A percentile compares a stretch with the other conserved stretches of the same genome.
These are phyloP conservation scores for Pomatorhinus ruficollis DNA, from an alignment of 2,113 vertebrate species.

Conservation along the genomic window DNA sequence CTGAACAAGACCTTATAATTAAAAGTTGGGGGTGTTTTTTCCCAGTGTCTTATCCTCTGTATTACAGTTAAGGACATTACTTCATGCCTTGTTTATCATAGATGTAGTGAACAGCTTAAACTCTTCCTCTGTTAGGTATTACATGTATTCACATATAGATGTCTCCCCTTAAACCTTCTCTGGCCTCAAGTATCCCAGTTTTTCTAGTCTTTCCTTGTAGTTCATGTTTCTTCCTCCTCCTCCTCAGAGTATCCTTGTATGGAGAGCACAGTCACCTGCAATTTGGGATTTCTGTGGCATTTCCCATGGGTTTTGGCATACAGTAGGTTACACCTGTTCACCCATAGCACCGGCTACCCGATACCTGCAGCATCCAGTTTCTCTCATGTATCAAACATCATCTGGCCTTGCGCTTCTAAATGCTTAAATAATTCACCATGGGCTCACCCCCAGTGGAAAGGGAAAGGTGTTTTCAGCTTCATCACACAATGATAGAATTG, in stretches of 20 bases:
- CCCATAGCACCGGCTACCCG: background rate
- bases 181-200: background rate
- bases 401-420: background rate
- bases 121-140: background rate
- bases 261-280: background rate
- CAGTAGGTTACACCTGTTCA: background rate
- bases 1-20: background rate
- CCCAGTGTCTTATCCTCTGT: background rate
- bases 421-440: background rate
- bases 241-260: background rate
- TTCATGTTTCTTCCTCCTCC: background rate
- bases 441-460: background rate
- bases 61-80: background rate
- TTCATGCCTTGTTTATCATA: background rate
- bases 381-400: background rate
- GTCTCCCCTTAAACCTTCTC: background rate
- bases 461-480: background rate
- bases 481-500: background rate
- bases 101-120: background rate
- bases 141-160: background rate
- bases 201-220: background rate
- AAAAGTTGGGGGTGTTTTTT: fast-evolving
- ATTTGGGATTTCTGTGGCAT: background rate
- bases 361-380: background rate
- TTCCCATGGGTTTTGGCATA: background rate